Evolutionary conservation across 2,888 invertebrate genomes (phyloP), one percentile per base, ranked within the genome.

Genomic region (Rugalucina vietnamica): DNA sequence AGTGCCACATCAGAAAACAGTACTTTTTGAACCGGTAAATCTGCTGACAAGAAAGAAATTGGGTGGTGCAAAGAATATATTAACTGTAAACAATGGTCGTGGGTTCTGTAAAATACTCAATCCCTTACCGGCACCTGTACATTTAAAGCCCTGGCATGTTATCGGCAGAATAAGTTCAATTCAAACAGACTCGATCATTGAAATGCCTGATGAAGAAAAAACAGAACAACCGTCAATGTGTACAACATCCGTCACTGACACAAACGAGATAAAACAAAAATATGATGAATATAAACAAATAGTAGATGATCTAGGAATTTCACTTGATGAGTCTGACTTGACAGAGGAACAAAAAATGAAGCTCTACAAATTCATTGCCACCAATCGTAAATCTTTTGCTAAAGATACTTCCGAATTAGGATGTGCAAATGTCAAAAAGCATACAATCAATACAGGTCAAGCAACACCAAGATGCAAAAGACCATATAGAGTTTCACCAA

Each of bases 361-460:
- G 50, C 36, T 83, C 18, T 37, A 81, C 32, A 1, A 0, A 21
- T 76, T 86, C 18, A 72, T 86, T 74, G 81, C 65, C 0, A 8
- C 36, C 21, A 81, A 86, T 49, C 54, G 81, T 1, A 76, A 79
- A 50, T 37, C 81, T 14, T 85, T 85, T 85, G 82, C 82, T 0
- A 76, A 65, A 79, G 79, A 85, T 50, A 69, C 73, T 1, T 85
- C 82, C 24, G 86, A 86, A n/a, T 27, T 83, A 49, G 60, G 60
- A 2, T 3, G 14, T 1, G 29, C 27, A 60, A 24, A 60, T 60
- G 5, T 60, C 29, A 29, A 60, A 5, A 10, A 60, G 14, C 60
- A 60, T 27, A 27, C 24, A 5, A 60, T 60, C 4, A 29, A 60
- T 29, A 24, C 29, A 27, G 24, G 3, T 27, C 27, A 24, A 29